Base-by-base conservation (phyloP, 2,888 invertebrate genomes). In the Crematogaster levior region DNA sequence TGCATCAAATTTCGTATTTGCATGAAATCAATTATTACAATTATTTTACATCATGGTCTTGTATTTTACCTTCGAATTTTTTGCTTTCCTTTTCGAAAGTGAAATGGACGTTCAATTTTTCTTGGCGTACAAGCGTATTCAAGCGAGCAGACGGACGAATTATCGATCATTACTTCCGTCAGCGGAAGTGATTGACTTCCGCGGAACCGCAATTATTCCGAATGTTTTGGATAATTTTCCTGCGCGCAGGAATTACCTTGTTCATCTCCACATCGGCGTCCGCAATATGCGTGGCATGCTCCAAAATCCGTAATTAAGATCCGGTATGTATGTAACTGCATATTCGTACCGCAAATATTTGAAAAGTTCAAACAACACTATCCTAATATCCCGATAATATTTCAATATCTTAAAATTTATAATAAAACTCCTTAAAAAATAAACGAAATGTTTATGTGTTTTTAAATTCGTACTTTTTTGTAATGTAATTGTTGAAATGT, bases 231-330 rank as follows among this genome's bases (percentile, higher is more conserved):
- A 56, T 34, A 68, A 79, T 79, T 77, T 77, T 68, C 66, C 68
- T 43, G 77, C 18, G 43, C 43, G 18, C 34, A 56, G 21, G 70
- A 53, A n/a, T n/a, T n/a, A n/a, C n/a, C n/a, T n/a, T n/a, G n/a
- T 68, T 79, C 56, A 79, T 77, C 77, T 43, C 56, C 53, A 40
- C 30, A 68, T 18, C 9, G 70, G 43, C 56, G 24, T 79, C 70
- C 53, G 77, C 43, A 56, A 68, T 79, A 79, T 68, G 70, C 77
- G 34, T 12, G 70, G 70, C 18, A 79, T 58, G 77, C 30, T 34
- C 68, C 43, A 68, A 79, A 79, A 79, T n/a, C 21, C 56, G 77
- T 79, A 68, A 79, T 79, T 79, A 79, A 75, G 75, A 75, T 56
- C 34, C 56, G 68, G 70, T 79, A 79, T 79, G 70, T 43, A 58